Base-by-base conservation (phyloP, 1,140 invertebrate species). In the Chironomus striatipennis region DNA sequence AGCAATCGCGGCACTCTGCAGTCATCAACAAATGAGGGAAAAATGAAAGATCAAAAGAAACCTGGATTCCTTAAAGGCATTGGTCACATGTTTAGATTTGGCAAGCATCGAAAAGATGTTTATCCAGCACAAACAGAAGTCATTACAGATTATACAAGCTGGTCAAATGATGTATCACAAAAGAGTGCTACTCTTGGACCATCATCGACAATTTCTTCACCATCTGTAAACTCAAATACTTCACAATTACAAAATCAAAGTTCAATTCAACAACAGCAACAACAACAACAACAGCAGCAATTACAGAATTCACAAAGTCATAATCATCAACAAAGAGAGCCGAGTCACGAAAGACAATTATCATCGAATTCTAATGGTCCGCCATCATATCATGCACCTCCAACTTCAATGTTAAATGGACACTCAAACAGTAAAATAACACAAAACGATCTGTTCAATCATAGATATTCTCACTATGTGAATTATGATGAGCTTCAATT, bases 401-500 rank as follows among this genome's bases (percentile, higher is more conserved):
- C 81, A 57, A 77, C 1, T 34, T 2, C 81, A 73, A 74, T 79
- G 76, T 78, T 80, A 9, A 70, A 70, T 43, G 65, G 42, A 7
- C 73, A 64, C 24, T 73, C 47, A 8, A 77, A 77, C n/a, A 79
- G 79, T 67, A 81, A 81, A 24, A 83, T 83, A 42, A 79, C 82
- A 72, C 79, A 81, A 74, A 81, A 83, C 73, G 83, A 83, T 76
- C 80, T 80, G 74, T 84, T 84, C 76, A 83, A 80, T 77, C 81
- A 80, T 81, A 82, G 81, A 74, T 84, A 90, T 79, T 90, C 90
- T 74, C 91, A 93, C 79, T 93, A 93, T 79, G 90, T 91, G 43
- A 94, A 94, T 80, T 93, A 93, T 79, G 90, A 93, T 81, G 91
- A 94, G 83, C 88, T 93, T 79, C 91, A 93, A 80, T 90, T 90